phyloP scores from a whole-genome alignment of 1,140 invertebrate genomes.

The Sipha flava region DNA sequence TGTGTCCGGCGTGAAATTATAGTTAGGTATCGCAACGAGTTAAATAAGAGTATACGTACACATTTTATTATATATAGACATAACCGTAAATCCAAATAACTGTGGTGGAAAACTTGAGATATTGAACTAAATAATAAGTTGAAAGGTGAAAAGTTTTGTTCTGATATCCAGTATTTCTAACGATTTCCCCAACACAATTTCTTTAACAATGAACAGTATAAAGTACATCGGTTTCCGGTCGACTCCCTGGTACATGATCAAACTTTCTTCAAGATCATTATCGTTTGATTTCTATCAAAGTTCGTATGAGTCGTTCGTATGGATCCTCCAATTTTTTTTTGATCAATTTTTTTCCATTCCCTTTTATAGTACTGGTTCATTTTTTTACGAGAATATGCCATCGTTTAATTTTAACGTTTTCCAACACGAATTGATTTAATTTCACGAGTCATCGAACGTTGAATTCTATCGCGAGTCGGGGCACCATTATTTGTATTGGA shows the following conservation, averaged over 20 bases:
- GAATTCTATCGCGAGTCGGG: too few relatives aligned
- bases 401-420: too few relatives aligned
- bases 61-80: neutral
- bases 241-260: neutral
- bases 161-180: neutral
- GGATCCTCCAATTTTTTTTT: neutral
- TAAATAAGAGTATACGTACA: neutral
- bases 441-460: too few relatives aligned
- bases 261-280: neutral
- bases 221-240: neutral
- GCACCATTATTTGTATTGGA: too few relatives aligned
- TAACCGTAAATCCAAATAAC: neutral
- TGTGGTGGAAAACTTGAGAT: neutral
- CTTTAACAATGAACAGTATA: neutral
- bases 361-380: too few relatives aligned
- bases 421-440: too few relatives aligned
- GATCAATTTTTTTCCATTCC: too few relatives aligned
- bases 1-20: neutral
- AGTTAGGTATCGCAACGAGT: neutral
- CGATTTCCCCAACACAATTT: neutral
- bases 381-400: too few relatives aligned
- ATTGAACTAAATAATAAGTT: constrained; percentile 2
- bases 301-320: too few relatives aligned
- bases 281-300: neutral
- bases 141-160: neutral